Conservation (phyloP, 2,888 invertebrate species). For the Muscina levida region DNA sequence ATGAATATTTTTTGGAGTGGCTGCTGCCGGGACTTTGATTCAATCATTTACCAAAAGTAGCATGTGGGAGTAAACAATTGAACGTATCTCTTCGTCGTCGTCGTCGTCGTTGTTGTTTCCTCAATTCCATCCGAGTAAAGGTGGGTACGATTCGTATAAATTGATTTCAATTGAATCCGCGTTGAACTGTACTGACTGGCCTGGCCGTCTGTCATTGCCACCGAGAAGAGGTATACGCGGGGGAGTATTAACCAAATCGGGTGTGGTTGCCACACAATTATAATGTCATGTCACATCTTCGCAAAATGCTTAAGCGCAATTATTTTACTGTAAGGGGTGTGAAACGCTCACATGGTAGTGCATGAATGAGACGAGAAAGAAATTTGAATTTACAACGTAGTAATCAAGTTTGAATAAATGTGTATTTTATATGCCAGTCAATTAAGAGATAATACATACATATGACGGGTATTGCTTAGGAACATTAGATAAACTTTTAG, state of each 20-base stretch:
- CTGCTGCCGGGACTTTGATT: conserved; percentile 52
- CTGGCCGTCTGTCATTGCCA: background rate
- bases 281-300: conserved; percentile 54
- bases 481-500: too few relatives aligned
- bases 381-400: background rate
- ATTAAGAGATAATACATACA: too few relatives aligned
- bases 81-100: too few relatives aligned
- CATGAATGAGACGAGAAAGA: background rate
- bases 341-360: conserved; percentile 1
- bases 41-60: conserved; percentile 52
- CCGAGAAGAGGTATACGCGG: background rate
- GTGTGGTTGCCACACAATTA: conserved; percentile 49
- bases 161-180: background rate
- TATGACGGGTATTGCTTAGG: too few relatives aligned
- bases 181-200: background rate
- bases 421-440: too few relatives aligned
- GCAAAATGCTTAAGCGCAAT: background rate
- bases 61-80: conserved; percentile 58
- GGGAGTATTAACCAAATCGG: conserved; percentile 19
- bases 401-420: too few relatives aligned
- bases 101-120: conserved; percentile 31
- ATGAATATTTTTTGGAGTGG: conserved; percentile 56
- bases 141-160: conserved; percentile 49
- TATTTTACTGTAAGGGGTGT: conserved; percentile 14
- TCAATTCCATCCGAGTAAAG: background rate